phyloP scores from a whole-genome alignment of 1,140 invertebrate genomes.

The Drosophila takahashii region DNA sequence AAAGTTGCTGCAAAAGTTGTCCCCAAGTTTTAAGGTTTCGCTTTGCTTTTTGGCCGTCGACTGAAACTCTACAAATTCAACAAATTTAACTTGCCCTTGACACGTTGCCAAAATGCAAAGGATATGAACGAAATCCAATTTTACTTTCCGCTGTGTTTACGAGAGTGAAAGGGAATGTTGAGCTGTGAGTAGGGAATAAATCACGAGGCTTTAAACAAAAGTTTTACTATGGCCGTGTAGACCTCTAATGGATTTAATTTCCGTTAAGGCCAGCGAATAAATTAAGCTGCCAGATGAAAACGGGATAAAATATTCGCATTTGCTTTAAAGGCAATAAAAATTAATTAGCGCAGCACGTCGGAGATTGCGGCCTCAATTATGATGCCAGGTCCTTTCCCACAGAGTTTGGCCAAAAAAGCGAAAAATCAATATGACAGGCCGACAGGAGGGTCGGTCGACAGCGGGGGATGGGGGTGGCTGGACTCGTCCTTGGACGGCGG shows the following conservation, averaged over 20 bases:
- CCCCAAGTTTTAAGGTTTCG: constrained; percentile 40
- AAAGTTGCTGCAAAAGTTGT: constrained; percentile 62
- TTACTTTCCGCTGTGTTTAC: constrained; percentile 32
- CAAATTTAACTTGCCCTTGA: constrained; percentile 75
- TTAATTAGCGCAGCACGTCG: constrained; percentile 60
- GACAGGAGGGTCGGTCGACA: background rate
- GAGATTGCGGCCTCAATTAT: constrained; percentile 69
- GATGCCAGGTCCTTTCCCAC: constrained; percentile 24
- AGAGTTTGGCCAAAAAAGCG: constrained; percentile 32
- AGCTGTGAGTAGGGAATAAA: constrained; percentile 26
- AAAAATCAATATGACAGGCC: constrained; percentile 61
- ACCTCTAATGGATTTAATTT: constrained; percentile 24
- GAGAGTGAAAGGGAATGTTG: constrained; percentile 19
- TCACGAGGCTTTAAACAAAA: constrained; percentile 21
- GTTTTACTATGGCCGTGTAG: background rate
- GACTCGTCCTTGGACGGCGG: constrained; percentile 44
- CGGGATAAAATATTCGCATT: constrained; percentile 27
- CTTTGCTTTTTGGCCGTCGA: constrained; percentile 15
- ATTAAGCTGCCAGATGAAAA: constrained; percentile 38
- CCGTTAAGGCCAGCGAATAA: constrained; percentile 41
- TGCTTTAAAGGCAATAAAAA: constrained; percentile 71
- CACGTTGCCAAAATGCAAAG: constrained; percentile 40
- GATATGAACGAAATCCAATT: constrained; percentile 56
- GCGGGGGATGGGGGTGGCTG: background rate
- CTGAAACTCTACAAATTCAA: constrained; percentile 39